Conservation (phyloP, 2,888 invertebrate genomes). For the Paralinhomoeus sp. region DNA sequence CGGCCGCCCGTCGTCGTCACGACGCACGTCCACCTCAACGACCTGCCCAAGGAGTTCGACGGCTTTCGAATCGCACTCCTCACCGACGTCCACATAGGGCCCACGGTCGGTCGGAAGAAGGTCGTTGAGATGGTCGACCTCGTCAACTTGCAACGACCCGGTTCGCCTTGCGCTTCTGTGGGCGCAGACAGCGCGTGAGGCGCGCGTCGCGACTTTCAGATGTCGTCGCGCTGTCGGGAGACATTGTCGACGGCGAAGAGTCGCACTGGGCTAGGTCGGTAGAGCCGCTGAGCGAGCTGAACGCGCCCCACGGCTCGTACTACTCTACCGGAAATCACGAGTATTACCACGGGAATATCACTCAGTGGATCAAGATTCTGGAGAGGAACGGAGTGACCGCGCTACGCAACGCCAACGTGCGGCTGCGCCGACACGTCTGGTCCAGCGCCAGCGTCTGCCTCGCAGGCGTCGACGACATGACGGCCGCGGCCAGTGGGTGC, state of each 20-base stretch:
- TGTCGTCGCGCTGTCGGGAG: conserved; percentile 27
- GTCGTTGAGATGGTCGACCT: conserved; percentile 22
- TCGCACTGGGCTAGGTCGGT: conserved; percentile 19
- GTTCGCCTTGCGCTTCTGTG: no score
- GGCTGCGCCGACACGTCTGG: no score
- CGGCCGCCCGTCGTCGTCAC: conserved; percentile 7
- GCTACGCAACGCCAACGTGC: no score
- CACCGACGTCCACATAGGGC: conserved; percentile 29
- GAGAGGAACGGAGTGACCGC: no score
- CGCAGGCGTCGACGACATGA: no score
- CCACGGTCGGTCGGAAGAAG: conserved; percentile 24
- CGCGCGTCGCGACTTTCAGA: conserved; percentile 17
- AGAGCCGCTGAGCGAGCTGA: conserved; percentile 19
- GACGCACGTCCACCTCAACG: conserved; percentile 13
- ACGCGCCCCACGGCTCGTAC: conserved; percentile 24
- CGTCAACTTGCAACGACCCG: conserved; percentile 24
- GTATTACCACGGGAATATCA: no score
- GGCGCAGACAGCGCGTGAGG: no score
- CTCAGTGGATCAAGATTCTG: no score
- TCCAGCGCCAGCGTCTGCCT: no score
- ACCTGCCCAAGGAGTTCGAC: conserved; percentile 15
- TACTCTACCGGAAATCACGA: no score
- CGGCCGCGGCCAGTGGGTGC: no score
- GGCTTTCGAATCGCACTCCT: conserved; percentile 24
- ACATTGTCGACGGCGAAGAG: conserved; percentile 27